Evolutionary conservation across 2,888 invertebrate genomes (phyloP).

Genomic region (Aleiodes leptofemur): DNA sequence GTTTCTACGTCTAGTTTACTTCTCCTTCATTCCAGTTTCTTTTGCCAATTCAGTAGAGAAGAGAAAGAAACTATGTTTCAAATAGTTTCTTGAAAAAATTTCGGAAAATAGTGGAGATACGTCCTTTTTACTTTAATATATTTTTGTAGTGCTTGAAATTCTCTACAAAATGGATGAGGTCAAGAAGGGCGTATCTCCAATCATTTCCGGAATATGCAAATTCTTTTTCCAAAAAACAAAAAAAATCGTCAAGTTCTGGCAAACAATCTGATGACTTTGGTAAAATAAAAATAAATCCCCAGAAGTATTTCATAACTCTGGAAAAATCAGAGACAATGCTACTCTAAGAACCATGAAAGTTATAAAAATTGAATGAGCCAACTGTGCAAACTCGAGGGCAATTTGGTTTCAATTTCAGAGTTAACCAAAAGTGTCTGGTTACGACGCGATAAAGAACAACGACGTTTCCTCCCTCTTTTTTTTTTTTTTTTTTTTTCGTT

Average conservation of each 20-base stretch:
- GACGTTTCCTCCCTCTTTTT: neutral
- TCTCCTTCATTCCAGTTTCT: conserved; percentile 44
- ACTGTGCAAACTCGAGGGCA: conserved; percentile 15
- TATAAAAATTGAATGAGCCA: conserved; percentile 1
- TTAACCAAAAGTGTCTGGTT: conserved; percentile 16
- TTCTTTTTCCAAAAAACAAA: conserved; percentile 7
- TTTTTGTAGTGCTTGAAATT: no score
- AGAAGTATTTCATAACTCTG: neutral
- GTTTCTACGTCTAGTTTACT: conserved; percentile 21
- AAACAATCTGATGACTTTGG: neutral
- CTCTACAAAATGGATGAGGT: no score
- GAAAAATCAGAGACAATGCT: conserved; percentile 18
- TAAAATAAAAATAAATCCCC: neutral
- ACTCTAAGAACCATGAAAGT: neutral
- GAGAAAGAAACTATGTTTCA: neutral
- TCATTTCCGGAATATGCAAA: neutral
- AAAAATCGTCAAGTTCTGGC: neutral
- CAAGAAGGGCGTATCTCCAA: no score
- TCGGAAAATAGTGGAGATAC: no score
- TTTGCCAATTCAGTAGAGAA: conserved; percentile 26
- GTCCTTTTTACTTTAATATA: no score
- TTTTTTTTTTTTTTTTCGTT: conserved; percentile 23
- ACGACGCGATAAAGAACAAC: conserved; percentile 32
- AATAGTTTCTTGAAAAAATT: no score
- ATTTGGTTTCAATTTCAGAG: conserved; percentile 27